phyloP scores from a whole-genome alignment of 1,140 invertebrate genomes.

The Ostrea denselamellosa region DNA sequence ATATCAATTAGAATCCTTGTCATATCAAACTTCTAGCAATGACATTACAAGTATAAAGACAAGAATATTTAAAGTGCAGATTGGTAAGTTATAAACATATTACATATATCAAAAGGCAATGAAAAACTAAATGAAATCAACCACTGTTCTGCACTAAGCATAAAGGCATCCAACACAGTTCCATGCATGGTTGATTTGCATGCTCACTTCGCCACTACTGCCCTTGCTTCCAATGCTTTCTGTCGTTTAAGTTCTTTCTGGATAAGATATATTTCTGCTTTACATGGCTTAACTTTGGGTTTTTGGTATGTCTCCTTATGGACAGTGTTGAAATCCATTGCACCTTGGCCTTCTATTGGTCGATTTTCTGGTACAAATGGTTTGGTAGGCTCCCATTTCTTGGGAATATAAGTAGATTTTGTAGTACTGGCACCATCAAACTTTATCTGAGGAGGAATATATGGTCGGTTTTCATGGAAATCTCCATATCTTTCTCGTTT shows the following conservation, averaged over 20 bases:
- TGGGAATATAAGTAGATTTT: constrained; percentile 63
- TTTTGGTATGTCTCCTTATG: constrained; percentile 68
- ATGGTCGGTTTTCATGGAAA: constrained; percentile 72
- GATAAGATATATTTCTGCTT: constrained; percentile 69
- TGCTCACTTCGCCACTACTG: constrained; percentile 36
- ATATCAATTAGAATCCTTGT: no score
- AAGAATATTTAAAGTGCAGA: not conserved
- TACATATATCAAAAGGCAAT: not conserved
- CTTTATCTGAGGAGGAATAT: constrained; percentile 65
- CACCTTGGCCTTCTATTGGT: constrained; percentile 54
- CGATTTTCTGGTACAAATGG: constrained; percentile 66
- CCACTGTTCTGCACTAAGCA: not conserved
- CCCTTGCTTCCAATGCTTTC: not conserved
- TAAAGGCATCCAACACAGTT: not conserved
- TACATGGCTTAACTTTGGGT: constrained; percentile 67
- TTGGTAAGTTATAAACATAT: not conserved
- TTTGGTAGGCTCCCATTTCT: constrained; percentile 57
- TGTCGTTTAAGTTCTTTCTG: constrained; percentile 63
- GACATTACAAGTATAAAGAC: constrained; percentile 10
- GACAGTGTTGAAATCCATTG: constrained; percentile 68
- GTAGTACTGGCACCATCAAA: constrained; percentile 70
- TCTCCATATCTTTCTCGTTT: constrained; percentile 69
- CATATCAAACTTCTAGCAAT: not conserved
- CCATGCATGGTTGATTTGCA: not conserved
- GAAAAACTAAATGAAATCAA: not conserved